Evolutionary conservation across 2,113 vertebrate genomes (phyloP).

Genomic region (Rhinogobius similis): DNA sequence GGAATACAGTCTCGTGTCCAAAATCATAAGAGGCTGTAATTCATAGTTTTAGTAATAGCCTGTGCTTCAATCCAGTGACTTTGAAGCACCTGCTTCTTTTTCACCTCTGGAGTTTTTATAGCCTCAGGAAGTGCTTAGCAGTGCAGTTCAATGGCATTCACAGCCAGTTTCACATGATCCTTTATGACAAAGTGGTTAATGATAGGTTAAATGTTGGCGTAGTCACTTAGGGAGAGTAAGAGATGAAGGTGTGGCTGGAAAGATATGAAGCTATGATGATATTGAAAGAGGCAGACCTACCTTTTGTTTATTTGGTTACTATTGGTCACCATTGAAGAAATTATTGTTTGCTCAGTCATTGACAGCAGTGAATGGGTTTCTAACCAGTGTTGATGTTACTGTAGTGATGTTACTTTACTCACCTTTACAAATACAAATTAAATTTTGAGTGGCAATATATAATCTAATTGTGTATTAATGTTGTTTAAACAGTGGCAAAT

Average conservation of each 20-base stretch:
- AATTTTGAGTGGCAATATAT: too few species aligned
- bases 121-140: slow-evolving; percentile 16
- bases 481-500: neutral
- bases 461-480: too few species aligned
- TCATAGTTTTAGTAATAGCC: neutral
- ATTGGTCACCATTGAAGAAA: slow-evolving; percentile 27
- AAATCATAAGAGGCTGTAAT: neutral
- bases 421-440: too few species aligned
- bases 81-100: slow-evolving; percentile 31
- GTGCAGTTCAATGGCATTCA: slow-evolving; percentile 29
- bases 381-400: neutral
- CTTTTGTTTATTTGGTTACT: slow-evolving; percentile 50
- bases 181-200: slow-evolving; percentile 54
- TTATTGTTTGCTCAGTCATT: slow-evolving; percentile 11
- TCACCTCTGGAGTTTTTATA: slow-evolving; percentile 27
- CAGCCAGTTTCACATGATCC: slow-evolving; percentile 43
- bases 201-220: slow-evolving; percentile 35
- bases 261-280: slow-evolving; percentile 41
- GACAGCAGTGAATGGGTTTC: neutral
- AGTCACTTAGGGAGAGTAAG: slow-evolving; percentile 41
- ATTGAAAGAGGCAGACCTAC: slow-evolving; percentile 51
- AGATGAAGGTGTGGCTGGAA: slow-evolving; percentile 58
- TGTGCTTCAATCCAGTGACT: neutral
- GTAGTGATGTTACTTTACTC: neutral
- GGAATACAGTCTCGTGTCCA: neutral